Conservation (phyloP, 2,113 vertebrate genomes). For the Paramisgurnus dabryanus region DNA sequence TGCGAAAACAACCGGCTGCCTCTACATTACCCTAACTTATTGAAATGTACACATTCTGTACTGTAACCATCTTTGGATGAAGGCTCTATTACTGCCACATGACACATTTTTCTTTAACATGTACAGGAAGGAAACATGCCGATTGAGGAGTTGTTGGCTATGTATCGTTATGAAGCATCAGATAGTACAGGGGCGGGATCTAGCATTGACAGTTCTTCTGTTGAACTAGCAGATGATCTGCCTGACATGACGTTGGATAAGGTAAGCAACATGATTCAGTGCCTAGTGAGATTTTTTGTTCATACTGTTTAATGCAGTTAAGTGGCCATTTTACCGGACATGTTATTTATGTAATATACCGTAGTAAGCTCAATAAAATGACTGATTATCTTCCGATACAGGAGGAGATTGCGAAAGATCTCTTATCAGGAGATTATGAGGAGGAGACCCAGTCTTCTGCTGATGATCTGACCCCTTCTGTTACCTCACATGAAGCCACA, state of each 20-base stretch:
- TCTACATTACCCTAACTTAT: too few species aligned
- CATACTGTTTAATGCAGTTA: neutral
- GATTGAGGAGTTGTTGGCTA: slow-evolving; percentile 90
- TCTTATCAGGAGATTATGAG: slow-evolving; percentile 94
- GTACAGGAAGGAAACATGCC: slow-evolving; percentile 95
- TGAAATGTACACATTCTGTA: too few species aligned
- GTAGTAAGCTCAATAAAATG: neutral
- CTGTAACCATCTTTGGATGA: neutral
- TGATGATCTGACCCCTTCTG: slow-evolving; percentile 96
- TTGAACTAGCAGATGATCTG: slow-evolving; percentile 93
- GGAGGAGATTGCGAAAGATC: slow-evolving; percentile 99
- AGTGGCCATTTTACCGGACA: too few species aligned
- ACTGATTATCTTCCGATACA: slow-evolving; percentile 56
- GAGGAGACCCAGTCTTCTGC: slow-evolving; percentile 99
- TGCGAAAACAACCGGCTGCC: too few species aligned
- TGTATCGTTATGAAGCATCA: slow-evolving; percentile 92
- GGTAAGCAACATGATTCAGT: slow-evolving; percentile 67
- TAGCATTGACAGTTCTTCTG: slow-evolving; percentile 91
- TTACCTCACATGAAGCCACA: slow-evolving; percentile 93
- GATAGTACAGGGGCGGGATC: slow-evolving; percentile 81
- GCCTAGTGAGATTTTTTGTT: neutral
- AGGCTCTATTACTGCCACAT: slow-evolving; percentile 27
- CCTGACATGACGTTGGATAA: slow-evolving; percentile 99
- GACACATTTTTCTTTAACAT: neutral
- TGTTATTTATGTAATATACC: too few species aligned